Percentiles rank a stretch among this genome's conserved stretches.
These are phyloP conservation scores for Nephrotoma flavescens DNA, from an alignment of 2,888 invertebrate genomes.

Conservation along the genomic window DNA sequence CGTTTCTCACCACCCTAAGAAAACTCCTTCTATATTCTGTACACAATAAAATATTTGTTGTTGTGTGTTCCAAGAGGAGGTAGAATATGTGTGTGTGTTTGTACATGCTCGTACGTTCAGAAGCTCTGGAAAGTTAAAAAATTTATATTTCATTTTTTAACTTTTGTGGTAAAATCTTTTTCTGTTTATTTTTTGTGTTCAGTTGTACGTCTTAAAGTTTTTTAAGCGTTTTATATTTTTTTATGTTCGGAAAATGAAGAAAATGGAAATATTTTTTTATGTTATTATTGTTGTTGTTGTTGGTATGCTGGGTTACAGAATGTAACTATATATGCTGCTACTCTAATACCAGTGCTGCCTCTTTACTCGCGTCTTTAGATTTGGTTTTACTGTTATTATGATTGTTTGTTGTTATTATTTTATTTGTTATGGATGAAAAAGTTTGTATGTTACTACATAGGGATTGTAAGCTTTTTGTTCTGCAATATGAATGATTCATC, in stretches of 20 bases:
- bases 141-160: background rate
- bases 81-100: background rate
- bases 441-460: background rate
- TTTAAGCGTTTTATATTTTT: background rate
- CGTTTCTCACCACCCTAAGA: background rate
- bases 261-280: background rate
- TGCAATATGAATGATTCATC: background rate
- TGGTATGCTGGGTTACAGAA: background rate
- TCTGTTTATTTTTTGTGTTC: background rate
- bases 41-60: background rate
- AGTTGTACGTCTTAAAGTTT: background rate
- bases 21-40: background rate
- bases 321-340: background rate
- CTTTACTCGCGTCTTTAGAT: background rate
- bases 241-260: background rate
- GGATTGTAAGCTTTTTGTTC: background rate
- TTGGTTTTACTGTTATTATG: background rate
- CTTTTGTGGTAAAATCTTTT: background rate
- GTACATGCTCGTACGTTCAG: background rate
- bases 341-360: background rate
- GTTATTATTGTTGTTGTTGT: background rate
- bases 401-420: background rate
- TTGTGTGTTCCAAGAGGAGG: background rate
- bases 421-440: background rate
- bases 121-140: background rate